Evolutionary conservation across 2,113 vertebrate species (phyloP).

Genomic region (Rafetus swinhoei): DNA sequence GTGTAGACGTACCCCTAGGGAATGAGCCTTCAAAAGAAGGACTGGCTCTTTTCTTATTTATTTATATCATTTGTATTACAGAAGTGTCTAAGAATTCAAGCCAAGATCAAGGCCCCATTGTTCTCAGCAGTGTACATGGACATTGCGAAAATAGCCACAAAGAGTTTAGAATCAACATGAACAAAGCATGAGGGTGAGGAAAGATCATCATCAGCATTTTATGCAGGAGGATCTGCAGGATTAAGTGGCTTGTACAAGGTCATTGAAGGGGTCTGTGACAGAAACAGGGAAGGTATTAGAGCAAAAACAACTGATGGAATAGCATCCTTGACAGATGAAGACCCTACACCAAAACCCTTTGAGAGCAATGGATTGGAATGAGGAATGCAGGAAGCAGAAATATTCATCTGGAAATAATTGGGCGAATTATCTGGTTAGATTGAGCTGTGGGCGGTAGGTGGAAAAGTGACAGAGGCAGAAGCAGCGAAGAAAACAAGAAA

Average conservation of each 20-base stretch:
- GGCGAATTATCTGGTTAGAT: not conserved
- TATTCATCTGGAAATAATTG: not conserved
- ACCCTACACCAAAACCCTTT: not conserved
- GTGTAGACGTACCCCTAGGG: not conserved
- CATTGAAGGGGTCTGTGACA: not conserved
- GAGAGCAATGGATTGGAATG: not conserved
- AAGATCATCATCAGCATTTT: fast-evolving
- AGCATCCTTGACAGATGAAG: not conserved
- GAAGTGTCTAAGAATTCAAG: fast-evolving
- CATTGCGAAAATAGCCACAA: not conserved
- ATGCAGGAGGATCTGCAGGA: fast-evolving
- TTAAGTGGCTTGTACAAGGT: fast-evolving
- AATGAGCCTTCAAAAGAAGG: fast-evolving
- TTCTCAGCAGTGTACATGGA: fast-evolving
- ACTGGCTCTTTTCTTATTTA: not conserved
- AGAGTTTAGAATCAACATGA: fast-evolving
- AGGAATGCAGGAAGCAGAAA: fast-evolving
- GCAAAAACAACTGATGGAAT: not conserved
- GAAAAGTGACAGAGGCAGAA: not conserved
- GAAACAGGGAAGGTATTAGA: not conserved
- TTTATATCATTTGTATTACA: not conserved
- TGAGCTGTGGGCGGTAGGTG: no score
- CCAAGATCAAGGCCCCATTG: fast-evolving
- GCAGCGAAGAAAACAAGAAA: not conserved
- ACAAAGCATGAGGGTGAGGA: fast-evolving